phyloP scores from a whole-genome alignment of 2,888 invertebrate species.

The Odontocerum albicorne region DNA sequence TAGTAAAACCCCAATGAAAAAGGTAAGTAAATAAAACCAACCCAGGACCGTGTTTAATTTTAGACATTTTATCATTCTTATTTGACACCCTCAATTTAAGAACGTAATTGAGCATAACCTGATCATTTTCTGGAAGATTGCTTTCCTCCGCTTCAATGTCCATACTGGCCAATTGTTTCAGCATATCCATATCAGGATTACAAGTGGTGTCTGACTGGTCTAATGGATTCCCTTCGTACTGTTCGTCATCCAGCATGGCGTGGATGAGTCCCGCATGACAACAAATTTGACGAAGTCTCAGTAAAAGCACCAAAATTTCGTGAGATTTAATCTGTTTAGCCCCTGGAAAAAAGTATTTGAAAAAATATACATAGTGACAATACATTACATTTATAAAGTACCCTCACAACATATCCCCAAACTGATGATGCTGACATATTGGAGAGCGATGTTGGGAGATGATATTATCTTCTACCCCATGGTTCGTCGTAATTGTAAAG shows the following conservation, averaged over 20 bases:
- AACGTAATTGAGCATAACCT: no score
- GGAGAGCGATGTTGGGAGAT: no score
- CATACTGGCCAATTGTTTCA: slow-evolving; percentile 66
- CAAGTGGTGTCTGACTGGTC: slow-evolving; percentile 39
- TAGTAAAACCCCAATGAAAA: not conserved
- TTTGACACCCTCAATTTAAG: no score
- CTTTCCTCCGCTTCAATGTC: slow-evolving; percentile 44
- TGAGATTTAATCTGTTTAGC: slow-evolving; percentile 62
- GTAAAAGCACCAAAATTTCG: slow-evolving; percentile 77
- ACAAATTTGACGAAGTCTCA: slow-evolving; percentile 86
- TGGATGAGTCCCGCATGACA: slow-evolving; percentile 84
- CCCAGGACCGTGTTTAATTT: no score
- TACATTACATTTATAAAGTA: not conserved
- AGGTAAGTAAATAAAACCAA: no score
- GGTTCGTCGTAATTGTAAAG: no score
- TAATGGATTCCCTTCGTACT: slow-evolving; percentile 37
- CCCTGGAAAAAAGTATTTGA: slow-evolving; percentile 48
- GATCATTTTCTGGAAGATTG: slow-evolving; percentile 10
- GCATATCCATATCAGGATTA: slow-evolving; percentile 60
- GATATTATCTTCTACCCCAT: no score
- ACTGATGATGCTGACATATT: no score
- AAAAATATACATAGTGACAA: slow-evolving; percentile 12
- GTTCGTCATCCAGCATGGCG: slow-evolving; percentile 56
- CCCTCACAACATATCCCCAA: no score
- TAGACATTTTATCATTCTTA: no score